Evolutionary conservation across 2,888 invertebrate genomes (phyloP).

Genomic region (Drosophila paucipuncta): DNA sequence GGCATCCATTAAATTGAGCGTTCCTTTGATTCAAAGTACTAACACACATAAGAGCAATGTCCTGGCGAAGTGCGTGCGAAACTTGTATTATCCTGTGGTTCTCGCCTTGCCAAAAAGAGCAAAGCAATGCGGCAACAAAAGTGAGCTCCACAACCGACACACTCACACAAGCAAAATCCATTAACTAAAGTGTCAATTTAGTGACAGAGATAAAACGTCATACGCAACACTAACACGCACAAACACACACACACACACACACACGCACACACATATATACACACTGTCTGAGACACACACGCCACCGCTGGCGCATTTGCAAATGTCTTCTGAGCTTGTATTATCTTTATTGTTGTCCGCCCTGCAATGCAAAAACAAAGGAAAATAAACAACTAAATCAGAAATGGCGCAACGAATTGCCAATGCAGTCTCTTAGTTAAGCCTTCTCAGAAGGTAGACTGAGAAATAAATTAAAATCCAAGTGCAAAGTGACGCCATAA

Average conservation of each 20-base stretch:
- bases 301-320: conserved; percentile 23
- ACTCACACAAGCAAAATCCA: conserved; percentile 78
- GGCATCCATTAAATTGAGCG: conserved; percentile 78
- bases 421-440: conserved; percentile 12
- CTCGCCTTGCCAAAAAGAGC: conserved; percentile 49
- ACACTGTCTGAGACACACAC: conserved; percentile 1
- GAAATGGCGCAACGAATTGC: conserved; percentile 11
- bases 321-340: conserved; percentile 23
- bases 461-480: background rate
- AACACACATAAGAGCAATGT: conserved; percentile 51
- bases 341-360: conserved; percentile 40
- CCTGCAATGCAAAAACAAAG: conserved; percentile 35
- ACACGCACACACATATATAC: conserved; percentile 7
- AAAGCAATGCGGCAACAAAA: conserved; percentile 44
- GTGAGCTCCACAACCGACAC: conserved; percentile 56
- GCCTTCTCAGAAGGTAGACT: background rate
- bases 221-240: conserved; percentile 46
- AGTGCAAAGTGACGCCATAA: background rate
- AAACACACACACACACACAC: conserved; percentile 18
- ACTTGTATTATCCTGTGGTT: conserved; percentile 34
- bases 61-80: conserved; percentile 59
- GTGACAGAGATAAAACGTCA: conserved; percentile 84
- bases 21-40: conserved; percentile 79
- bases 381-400: conserved; percentile 14
- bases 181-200: conserved; percentile 85